A percentile compares a stretch with the other conserved stretches of the same genome.
These are phyloP conservation scores for Lissocephala sabroskyi DNA, from an alignment of 2,888 invertebrate species.

Conservation along the genomic window DNA sequence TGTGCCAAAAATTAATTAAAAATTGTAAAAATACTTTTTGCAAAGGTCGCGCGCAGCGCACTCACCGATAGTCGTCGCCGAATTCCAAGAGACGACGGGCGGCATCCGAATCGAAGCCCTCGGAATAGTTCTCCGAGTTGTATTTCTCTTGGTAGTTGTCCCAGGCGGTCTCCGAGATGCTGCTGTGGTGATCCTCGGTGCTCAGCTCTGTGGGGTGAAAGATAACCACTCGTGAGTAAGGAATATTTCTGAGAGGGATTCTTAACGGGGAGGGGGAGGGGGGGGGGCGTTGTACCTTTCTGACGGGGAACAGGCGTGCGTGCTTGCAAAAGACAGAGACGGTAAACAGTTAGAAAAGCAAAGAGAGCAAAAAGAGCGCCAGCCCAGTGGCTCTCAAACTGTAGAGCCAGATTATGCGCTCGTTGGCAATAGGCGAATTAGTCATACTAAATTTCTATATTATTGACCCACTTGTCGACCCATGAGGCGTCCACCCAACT, in stretches of 20 bases:
- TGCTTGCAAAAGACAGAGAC: slow-evolving; percentile 67
- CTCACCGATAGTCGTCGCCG: slow-evolving; percentile 87
- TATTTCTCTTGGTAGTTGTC: slow-evolving; percentile 97
- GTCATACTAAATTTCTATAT: not conserved
- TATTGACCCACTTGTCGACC: not conserved
- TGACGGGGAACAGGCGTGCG: slow-evolving; percentile 67
- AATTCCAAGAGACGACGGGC: slow-evolving; percentile 87
- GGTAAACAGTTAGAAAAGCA: too few relatives aligned
- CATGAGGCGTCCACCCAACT: slow-evolving; percentile 26
- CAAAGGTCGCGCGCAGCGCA: slow-evolving; percentile 13
- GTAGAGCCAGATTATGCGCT: too few relatives aligned
- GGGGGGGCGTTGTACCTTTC: slow-evolving; percentile 59
- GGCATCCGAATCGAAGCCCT: slow-evolving; percentile 87
- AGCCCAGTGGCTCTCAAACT: too few relatives aligned
- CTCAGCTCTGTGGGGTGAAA: slow-evolving; percentile 77
- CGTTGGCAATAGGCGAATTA: too few relatives aligned
- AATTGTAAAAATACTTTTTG: slow-evolving; percentile 1
- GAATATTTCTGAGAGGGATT: slow-evolving; percentile 36
- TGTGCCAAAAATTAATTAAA: slow-evolving; percentile 32
- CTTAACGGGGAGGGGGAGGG: slow-evolving; percentile 67
- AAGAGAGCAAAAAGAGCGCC: too few relatives aligned
- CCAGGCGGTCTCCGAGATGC: slow-evolving; percentile 94
- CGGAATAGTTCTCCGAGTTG: slow-evolving; percentile 91
- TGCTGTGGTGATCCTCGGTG: slow-evolving; percentile 81
- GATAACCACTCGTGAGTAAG: too few relatives aligned